phyloP scores from a whole-genome alignment of 2,888 invertebrate species.

The Leptinotarsa peninsularis region DNA sequence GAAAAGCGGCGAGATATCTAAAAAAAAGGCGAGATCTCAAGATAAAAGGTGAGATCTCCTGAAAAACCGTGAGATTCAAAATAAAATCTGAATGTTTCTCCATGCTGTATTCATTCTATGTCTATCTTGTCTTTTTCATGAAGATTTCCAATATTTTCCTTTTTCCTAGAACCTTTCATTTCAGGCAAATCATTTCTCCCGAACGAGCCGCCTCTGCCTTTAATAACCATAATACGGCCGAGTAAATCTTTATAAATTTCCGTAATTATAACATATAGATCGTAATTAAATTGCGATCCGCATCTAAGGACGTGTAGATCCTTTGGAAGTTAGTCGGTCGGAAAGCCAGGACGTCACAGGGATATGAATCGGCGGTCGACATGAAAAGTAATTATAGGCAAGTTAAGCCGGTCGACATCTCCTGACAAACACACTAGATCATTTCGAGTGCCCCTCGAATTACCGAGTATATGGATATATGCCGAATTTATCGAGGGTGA shows the following conservation, averaged over 20 bases:
- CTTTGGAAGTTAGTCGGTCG: slow-evolving; percentile 59
- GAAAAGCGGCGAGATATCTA: too few species aligned
- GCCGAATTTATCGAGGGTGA: slow-evolving; percentile 32
- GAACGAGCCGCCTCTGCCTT: slow-evolving; percentile 30
- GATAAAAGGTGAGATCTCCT: too few species aligned
- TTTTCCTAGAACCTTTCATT: too few species aligned
- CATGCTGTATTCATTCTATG: too few species aligned
- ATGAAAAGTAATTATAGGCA: slow-evolving; percentile 41
- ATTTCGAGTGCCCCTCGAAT: slow-evolving; percentile 28
- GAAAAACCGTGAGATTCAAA: too few species aligned
- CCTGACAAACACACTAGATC: slow-evolving; percentile 38
- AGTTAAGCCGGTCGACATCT: slow-evolving; percentile 26
- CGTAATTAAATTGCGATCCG: slow-evolving; percentile 65
- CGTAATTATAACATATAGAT: slow-evolving; percentile 66
- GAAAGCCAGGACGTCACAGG: slow-evolving; percentile 53
- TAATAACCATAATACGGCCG: slow-evolving; percentile 60
- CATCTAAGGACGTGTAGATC: slow-evolving; percentile 54
- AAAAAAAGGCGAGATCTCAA: too few species aligned
- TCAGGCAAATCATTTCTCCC: background rate
- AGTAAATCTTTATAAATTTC: slow-evolving; percentile 66
- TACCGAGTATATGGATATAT: slow-evolving; percentile 1
- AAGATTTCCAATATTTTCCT: too few species aligned
- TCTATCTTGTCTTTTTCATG: too few species aligned
- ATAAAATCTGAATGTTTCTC: too few species aligned
- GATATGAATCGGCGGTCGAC: slow-evolving; percentile 39